These are phyloP conservation scores for Trachelus iudaicus DNA, from an alignment of 2,888 invertebrate genomes.

Conservation along the genomic window DNA sequence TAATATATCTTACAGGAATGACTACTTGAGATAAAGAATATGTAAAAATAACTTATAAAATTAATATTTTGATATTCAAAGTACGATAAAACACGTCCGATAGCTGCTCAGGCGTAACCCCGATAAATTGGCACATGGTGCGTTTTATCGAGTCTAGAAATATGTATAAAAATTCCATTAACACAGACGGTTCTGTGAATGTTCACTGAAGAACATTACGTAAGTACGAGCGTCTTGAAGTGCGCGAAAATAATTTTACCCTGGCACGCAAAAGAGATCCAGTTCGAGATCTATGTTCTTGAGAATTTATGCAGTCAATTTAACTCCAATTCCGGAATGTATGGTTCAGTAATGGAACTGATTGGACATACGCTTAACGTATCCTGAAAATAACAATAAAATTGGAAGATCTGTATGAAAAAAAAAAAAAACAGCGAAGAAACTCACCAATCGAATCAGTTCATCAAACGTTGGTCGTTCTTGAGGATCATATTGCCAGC, in stretches of 20 bases:
- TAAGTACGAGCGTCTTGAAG: not conserved
- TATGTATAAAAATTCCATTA: not conserved
- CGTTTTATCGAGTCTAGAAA: not conserved
- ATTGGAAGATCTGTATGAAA: constrained; percentile 1
- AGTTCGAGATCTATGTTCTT: not conserved
- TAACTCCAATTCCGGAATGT: constrained; percentile 58
- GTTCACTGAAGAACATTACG: not conserved
- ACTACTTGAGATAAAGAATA: not conserved
- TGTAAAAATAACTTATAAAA: not conserved
- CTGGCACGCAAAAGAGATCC: not conserved
- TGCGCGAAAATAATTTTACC: not conserved
- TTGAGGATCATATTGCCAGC: constrained; percentile 86
- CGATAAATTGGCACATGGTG: not conserved
- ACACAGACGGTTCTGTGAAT: not conserved
- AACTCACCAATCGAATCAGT: constrained; percentile 66
- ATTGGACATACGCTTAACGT: constrained; percentile 63
- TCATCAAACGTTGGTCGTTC: constrained; percentile 81
- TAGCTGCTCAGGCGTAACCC: not conserved
- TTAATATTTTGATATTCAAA: not conserved
- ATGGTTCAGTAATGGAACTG: constrained; percentile 61
- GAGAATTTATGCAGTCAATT: constrained; percentile 30
- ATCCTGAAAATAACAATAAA: constrained; percentile 46
- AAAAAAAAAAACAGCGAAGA: not conserved
- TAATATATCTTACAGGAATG: not conserved
- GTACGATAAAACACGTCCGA: not conserved